phyloP scores from a whole-genome alignment of 2,113 vertebrate species.

The Saguinus imperator region DNA sequence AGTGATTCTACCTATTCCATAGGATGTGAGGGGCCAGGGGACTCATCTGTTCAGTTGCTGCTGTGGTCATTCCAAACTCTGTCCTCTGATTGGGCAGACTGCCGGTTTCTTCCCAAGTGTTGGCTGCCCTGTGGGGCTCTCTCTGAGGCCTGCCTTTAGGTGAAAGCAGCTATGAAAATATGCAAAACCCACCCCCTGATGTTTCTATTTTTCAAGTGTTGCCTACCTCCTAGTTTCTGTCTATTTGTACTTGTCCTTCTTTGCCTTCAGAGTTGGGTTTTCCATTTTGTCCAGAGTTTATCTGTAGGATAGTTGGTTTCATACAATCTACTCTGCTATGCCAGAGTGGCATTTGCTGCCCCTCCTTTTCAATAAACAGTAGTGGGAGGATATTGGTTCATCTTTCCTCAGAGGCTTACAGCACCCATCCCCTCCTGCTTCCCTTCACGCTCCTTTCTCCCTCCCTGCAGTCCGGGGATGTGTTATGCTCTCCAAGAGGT shows the following conservation, averaged over 20 bases:
- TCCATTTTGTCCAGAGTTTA: neutral
- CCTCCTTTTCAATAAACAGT: neutral
- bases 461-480: neutral
- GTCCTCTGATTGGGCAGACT: neutral
- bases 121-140: neutral
- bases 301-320: neutral
- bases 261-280: neutral
- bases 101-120: neutral
- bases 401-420: neutral
- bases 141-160: neutral
- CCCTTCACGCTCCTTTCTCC: neutral
- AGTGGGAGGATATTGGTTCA: too few species aligned
- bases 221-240: neutral
- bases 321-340: neutral
- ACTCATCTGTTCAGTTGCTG: neutral
- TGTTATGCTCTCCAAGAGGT: neutral
- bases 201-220: neutral
- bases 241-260: neutral
- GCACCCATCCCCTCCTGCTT: too few species aligned
- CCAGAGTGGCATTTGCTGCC: neutral
- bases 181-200: neutral
- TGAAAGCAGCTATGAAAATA: neutral
- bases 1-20: neutral
- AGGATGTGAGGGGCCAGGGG: neutral
- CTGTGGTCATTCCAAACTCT: neutral